phyloP scores from a whole-genome alignment of 1,140 invertebrate species.

The Drosophila setifemur region DNA sequence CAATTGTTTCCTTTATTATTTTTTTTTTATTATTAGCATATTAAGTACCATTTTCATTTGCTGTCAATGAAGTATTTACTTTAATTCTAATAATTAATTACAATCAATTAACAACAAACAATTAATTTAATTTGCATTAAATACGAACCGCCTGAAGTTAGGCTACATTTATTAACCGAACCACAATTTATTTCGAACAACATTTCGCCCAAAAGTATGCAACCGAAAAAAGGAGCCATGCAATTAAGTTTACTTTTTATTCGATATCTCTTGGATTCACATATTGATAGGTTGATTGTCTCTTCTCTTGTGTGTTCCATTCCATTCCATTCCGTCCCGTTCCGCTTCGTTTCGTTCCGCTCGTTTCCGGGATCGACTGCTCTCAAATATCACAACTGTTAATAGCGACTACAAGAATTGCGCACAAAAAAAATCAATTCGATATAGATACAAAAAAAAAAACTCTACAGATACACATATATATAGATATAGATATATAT shows the following conservation, averaged over 20 bases:
- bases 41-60: no score
- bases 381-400: conserved; percentile 75
- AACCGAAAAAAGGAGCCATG: background rate
- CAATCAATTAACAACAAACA: no score
- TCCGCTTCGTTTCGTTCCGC: background rate
- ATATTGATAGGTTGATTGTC: conserved; percentile 19
- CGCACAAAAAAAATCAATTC: conserved; percentile 34
- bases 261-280: conserved; percentile 25
- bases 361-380: conserved; percentile 21
- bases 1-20: no score
- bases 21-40: no score
- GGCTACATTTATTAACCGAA: no score
- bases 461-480: conserved; percentile 7
- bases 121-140: no score
- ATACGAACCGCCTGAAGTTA: no score
- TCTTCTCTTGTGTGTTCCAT: background rate
- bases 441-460: conserved; percentile 39
- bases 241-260: conserved; percentile 3
- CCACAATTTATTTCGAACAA: no score
- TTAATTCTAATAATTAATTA: no score
- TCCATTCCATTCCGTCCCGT: background rate
- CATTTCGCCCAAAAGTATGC: background rate
- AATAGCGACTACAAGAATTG: conserved; percentile 60
- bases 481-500: background rate
- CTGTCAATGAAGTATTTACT: no score